Base-by-base conservation (phyloP, 2,113 vertebrate genomes). In the Sebastes fasciatus region DNA sequence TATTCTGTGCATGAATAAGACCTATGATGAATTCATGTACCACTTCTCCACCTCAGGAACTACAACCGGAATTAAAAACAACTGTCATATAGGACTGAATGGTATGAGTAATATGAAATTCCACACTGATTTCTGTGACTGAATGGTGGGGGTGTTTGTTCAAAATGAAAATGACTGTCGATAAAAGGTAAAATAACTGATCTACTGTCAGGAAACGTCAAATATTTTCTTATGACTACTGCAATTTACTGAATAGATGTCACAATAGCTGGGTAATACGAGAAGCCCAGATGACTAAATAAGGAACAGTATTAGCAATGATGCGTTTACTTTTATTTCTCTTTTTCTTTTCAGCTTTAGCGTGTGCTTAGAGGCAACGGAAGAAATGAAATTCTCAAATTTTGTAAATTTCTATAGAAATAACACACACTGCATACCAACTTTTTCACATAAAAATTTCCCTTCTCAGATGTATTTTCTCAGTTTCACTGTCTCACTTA, bases 41-140 rank as follows among this genome's bases (percentile, higher is more conserved):
- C n/a, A 54, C 14, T 49, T 66, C 61, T 52, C 49, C 26, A 23
- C 5, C 52, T 72, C 14, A 55, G 23, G 45, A 86, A 85, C 72
- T 21, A 62, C 64, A 78, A 65, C 4, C 17, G 73, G 55, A 80
- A 62, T 71, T 42, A 61, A 68, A 64, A 82, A 71, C 51, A 77
- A 74, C 57, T 0, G 21, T 85, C 71, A 55, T 68, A 54, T 8
- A 23, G 58, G 62, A 85, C 34, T 4, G 61, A 66, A 43, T 8
- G 49, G 4, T 84, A 82, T 87, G 83, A 90, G 75, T 91, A 88
- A 93, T 79, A 49, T 78, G 74, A 88, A 90, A 86, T 82, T 90
- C 82, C 85, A 83, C 48, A 80, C 69, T 90, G 62, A 78, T 88
- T 86, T 84, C 70, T 74, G 52, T 3, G 52, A 62, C 79, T 48